Conservation (phyloP, 1,140 invertebrate genomes). For the Panulirus ornatus region DNA sequence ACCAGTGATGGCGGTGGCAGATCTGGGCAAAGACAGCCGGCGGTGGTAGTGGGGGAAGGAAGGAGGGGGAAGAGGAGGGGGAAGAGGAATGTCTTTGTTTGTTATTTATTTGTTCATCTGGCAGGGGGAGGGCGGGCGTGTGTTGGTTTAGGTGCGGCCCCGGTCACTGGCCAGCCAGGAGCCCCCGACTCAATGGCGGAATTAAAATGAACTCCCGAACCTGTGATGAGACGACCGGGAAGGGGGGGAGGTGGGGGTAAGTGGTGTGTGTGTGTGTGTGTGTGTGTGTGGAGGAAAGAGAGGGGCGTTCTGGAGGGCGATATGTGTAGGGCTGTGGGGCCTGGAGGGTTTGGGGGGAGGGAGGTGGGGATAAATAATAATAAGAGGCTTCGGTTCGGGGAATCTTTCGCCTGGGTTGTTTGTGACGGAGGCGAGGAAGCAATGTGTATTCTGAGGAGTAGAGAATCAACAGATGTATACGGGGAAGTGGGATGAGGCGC, state of each 20-base stretch:
- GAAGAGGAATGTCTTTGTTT: conserved; percentile 69
- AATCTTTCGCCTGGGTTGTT: no score
- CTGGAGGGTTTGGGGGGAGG: neutral
- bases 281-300: neutral
- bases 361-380: no score
- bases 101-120: conserved; percentile 70
- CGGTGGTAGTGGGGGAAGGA: neutral
- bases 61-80: conserved; percentile 11
- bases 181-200: conserved; percentile 9
- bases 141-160: conserved; percentile 38
- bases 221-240: neutral
- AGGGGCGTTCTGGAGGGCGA: neutral
- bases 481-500: neutral
- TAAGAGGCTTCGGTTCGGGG: no score
- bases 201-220: conserved; percentile 14
- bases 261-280: no score
- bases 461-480: no score
- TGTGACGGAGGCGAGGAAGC: neutral
- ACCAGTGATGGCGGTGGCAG: neutral
- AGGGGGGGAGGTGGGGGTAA: neutral
- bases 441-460: no score
- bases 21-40: neutral
- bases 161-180: conserved; percentile 15
- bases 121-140: conserved; percentile 23
- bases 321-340: neutral